Percentiles rank a stretch among this genome's conserved stretches.
Conservation (phyloP, 2,113 vertebrate genomes). For the Xiphophorus couchianus region DNA sequence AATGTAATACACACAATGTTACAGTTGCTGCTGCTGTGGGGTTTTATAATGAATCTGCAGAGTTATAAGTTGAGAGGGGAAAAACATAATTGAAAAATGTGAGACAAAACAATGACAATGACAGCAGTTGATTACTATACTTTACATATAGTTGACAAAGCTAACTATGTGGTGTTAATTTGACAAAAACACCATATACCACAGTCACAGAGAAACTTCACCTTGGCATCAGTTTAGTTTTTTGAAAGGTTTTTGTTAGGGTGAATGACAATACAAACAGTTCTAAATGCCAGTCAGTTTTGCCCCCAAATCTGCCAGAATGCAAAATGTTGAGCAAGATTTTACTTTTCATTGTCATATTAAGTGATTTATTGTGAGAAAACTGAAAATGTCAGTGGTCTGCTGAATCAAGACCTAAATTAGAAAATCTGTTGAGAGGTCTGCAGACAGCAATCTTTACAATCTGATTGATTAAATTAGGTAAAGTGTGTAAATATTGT, state of each 20-base stretch:
- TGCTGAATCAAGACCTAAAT: not conserved
- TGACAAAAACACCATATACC: too few species aligned
- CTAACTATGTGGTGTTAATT: too few species aligned
- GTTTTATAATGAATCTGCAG: slow-evolving; percentile 23
- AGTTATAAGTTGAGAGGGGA: not conserved
- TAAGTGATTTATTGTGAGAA: not conserved
- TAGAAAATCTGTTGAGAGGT: not conserved
- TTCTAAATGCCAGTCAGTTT: not conserved
- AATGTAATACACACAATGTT: slow-evolving; percentile 34
- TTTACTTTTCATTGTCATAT: too few species aligned
- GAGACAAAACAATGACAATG: slow-evolving; percentile 30
- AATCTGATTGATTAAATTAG: not conserved
- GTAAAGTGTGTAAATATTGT: not conserved
- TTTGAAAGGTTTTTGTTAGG: not conserved
- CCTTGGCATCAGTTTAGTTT: not conserved
- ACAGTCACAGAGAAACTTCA: too few species aligned
- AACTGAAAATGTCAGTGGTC: not conserved
- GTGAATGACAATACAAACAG: not conserved
- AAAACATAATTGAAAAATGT: slow-evolving; percentile 43
- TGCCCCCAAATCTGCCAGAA: not conserved
- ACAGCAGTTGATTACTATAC: not conserved
- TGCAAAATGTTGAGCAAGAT: too few species aligned
- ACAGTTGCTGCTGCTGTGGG: slow-evolving; percentile 31
- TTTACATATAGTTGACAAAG: not conserved
- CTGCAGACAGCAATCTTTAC: not conserved